Percentiles rank a stretch among this genome's conserved stretches.
Conservation (phyloP, 2,888 invertebrate species). For the Aleiodes testaceus region DNA sequence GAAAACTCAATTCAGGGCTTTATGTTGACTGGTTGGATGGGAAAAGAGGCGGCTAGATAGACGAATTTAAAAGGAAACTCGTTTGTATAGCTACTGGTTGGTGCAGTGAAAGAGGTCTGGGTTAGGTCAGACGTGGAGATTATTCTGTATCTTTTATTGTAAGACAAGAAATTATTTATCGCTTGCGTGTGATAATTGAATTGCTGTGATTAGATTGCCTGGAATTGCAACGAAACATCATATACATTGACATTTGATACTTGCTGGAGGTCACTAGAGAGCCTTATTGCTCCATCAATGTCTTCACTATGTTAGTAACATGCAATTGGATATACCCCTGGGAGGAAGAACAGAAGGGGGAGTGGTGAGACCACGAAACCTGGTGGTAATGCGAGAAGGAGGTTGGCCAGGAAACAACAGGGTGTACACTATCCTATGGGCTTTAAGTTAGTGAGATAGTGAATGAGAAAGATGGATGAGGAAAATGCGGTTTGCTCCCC, state of each 20-base stretch:
- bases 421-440: neutral
- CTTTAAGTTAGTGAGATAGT: neutral
- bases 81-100: neutral
- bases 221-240: conserved; percentile 26
- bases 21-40: conserved; percentile 31
- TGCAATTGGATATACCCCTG: conserved; percentile 29
- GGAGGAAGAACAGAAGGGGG: neutral
- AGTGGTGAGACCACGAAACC: neutral
- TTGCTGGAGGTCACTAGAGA: conserved; percentile 22
- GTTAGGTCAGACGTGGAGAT: too few species aligned
- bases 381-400: conserved; percentile 5
- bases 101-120: too few species aligned
- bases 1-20: conserved; percentile 15
- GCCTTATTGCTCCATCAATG: conserved; percentile 29
- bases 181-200: neutral
- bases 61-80: conserved; percentile 40
- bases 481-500: neutral
- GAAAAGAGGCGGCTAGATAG: conserved; percentile 36
- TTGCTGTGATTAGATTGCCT: neutral
- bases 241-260: conserved; percentile 28
- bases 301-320: conserved; percentile 26
- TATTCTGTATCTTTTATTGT: too few species aligned
- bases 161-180: too few species aligned
- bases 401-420: conserved; percentile 3
- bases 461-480: neutral